A percentile compares a stretch with the other conserved stretches of the same genome.
Conservation (phyloP, 2,888 invertebrate species). For the Dynastes maya region DNA sequence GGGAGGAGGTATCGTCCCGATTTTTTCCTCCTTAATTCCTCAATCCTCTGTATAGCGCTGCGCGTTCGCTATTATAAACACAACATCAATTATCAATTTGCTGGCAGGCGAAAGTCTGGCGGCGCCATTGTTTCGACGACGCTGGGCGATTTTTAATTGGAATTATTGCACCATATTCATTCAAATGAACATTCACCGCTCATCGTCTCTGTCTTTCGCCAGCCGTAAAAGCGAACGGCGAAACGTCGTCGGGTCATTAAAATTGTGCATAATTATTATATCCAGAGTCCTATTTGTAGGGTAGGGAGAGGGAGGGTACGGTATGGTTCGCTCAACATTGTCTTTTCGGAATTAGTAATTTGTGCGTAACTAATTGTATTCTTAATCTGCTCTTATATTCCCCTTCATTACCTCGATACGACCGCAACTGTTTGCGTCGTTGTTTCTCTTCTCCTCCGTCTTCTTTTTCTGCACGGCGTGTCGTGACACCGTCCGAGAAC, state of each 20-base stretch:
- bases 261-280: constrained; percentile 71
- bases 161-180: constrained; percentile 71
- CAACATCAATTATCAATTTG: constrained; percentile 72
- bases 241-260: constrained; percentile 65
- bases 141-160: constrained; percentile 70
- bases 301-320: constrained; percentile 18
- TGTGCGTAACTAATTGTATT: constrained; percentile 70
- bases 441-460: constrained; percentile 33
- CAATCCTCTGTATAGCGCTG: constrained; percentile 26
- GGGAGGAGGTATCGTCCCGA: constrained; percentile 32
- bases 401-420: constrained; percentile 60
- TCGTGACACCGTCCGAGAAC: neutral
- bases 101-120: constrained; percentile 64
- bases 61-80: constrained; percentile 68
- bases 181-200: constrained; percentile 61
- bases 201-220: constrained; percentile 16
- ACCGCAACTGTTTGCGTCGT: constrained; percentile 41
- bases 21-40: constrained; percentile 22
- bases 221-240: constrained; percentile 22
- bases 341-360: constrained; percentile 69
- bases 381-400: constrained; percentile 67
- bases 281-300: constrained; percentile 58
- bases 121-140: constrained; percentile 69
- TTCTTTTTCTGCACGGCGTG: constrained; percentile 13
- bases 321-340: constrained; percentile 61